Base-by-base conservation (phyloP, 2,113 vertebrate species). In the Vanacampus margaritifer region DNA sequence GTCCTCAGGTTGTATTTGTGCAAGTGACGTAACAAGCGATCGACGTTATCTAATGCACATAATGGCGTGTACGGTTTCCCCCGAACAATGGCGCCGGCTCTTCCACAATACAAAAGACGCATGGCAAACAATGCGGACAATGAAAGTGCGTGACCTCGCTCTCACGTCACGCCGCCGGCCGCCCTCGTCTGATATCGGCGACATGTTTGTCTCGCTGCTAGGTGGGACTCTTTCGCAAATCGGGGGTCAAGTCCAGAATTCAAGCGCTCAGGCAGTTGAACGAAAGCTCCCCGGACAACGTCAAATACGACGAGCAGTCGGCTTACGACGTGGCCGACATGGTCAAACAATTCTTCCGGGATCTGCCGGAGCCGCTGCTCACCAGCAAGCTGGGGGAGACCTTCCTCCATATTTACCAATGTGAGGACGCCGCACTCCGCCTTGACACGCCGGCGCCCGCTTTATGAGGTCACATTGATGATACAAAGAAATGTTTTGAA, bases 311-410 rank as follows among this genome's bases (percentile, higher is more conserved):
- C 43, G 97, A 97, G 64, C 97, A 99, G 76, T 99, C 96, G 0
- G 96, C 97, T 0, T 99, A 99, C 0, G 97, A 99, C 19, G 96
- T 99, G 76, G 97, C 97, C 0, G 97, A 99, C 74, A 98, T 99
- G 97, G 94, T 98, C 59, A 99, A 99, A 69, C 97, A 98, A 75
- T 99, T 99, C 84, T 98, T 99, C 90, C 92, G 97, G 66, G 97
- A 99, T 84, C 91, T 99, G 35, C 97, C 97, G 0, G 97, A 99
- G 62, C 97, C 97, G 2, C 94, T 99, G 7, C 95, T 99, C 78
- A 98, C 95, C 68, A 96, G 92, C 90, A 99, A 99, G 76, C 91
- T 99, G 24, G 96, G 95, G 28, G 96, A 98, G 85, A 99, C 96
- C 67, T 98, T 99, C 78, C 95, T 99, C 51, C 96, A 98, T 62